Evolutionary conservation across 2,797 vertebrate species (phyloP), one percentile per base, ranked within the genome.

Genomic region (Myripristis jacobus): DNA sequence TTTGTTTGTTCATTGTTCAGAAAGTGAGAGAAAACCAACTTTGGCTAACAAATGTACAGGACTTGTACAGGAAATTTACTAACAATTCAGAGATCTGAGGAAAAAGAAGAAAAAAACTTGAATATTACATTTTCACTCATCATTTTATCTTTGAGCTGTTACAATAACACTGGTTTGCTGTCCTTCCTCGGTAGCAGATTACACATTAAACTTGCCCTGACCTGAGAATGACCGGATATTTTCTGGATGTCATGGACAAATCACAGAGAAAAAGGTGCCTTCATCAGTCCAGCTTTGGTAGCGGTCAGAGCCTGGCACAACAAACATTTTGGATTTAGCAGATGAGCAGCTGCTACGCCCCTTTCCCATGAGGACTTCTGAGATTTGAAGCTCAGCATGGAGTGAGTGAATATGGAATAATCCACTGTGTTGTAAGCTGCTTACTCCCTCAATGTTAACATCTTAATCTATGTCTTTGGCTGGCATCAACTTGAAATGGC

Each of bases 361-460:
- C 21, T 66, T 63, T 25, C 31, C 9, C 15, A 41, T 24, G 36
- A 71, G 29, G 50, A 66, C 25, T 46, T 66, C 9, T 29, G 41
- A 52, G 27, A 63, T 80, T 73, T 80, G 62, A 36, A 62, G 34
- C 6, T 46, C 6, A 34, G 27, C 52, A 21, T 57, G 25, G 52
- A 19, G 18, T 2, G 44, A 15, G 16, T 57, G 34, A 60, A 81
- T 56, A 77, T 36, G 48, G 16, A 76, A 48, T 74, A 81, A 83
- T 79, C 67, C 68, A 52, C 13, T 29, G 43, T 75, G 61, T 64
- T 80, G 59, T 80, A 84, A 85, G 48, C 52, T 38, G 55, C 74
- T 85, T 74, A 76, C 56, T 69, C 53, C 66, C 41, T 70, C 4
- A 0, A 36, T 71, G 46, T 73, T 78, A 66, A 81, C 70, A 66